Evolutionary conservation across 2,113 vertebrate genomes (phyloP).

Genomic region (Alligator mississippiensis): DNA sequence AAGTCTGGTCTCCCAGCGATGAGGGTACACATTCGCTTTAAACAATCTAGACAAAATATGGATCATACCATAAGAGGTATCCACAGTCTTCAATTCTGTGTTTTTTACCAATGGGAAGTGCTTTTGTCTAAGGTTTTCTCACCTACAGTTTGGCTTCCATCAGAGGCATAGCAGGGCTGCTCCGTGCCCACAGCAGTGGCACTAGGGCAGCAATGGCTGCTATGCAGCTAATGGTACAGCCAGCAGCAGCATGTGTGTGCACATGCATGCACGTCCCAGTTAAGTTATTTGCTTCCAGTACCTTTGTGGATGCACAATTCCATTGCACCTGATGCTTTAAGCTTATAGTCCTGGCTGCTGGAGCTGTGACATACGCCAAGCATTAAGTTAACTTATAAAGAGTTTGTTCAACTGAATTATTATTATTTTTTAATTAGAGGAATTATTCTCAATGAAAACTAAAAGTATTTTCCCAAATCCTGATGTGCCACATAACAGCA

Average conservation of each 20-base stretch:
- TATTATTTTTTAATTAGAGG: neutral
- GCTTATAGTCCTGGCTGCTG: neutral
- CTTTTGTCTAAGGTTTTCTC: neutral
- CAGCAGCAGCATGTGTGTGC: too few species aligned
- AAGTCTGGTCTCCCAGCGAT: neutral
- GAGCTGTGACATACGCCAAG: neutral
- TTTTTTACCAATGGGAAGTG: neutral
- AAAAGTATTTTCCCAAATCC: neutral
- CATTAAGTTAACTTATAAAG: too few species aligned
- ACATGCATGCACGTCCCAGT: too few species aligned
- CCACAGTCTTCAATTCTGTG: neutral
- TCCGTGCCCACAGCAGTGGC: too few species aligned
- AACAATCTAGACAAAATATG: neutral
- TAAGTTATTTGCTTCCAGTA: too few species aligned
- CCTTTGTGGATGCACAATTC: neutral
- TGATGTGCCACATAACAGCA: neutral
- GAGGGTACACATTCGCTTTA: neutral
- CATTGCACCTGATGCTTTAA: neutral
- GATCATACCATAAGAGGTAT: neutral
- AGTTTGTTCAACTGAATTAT: neutral
- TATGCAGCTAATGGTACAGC: too few species aligned
- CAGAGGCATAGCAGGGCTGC: too few species aligned
- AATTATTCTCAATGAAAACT: neutral
- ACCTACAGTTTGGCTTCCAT: too few species aligned
- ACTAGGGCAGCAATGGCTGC: too few species aligned